phyloP scores from a whole-genome alignment of 2,113 vertebrate genomes.

The Chamaea fasciata region DNA sequence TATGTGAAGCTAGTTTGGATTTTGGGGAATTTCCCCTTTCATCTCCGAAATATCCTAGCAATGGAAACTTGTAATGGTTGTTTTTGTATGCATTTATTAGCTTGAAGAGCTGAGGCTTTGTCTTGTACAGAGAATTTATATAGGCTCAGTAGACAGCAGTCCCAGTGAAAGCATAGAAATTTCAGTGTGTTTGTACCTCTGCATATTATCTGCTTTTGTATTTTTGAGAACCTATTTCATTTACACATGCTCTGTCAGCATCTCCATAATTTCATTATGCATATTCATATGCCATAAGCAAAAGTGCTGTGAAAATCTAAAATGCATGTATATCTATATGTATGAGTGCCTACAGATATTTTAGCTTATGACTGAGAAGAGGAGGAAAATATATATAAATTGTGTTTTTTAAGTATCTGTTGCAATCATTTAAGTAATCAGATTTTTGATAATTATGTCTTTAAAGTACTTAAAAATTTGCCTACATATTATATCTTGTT shows the following conservation, averaged over 20 bases:
- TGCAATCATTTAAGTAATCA: not conserved
- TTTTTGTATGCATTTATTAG: not conserved
- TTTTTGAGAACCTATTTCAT: not conserved
- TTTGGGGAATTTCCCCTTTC: not conserved
- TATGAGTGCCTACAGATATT: not conserved
- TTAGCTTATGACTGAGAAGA: not conserved
- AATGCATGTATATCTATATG: not conserved
- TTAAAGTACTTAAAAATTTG: not conserved
- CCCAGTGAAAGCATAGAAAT: not conserved
- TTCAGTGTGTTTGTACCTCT: not conserved
- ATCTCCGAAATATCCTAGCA: not conserved
- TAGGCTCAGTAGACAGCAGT: not conserved
- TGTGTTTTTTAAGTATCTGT: not conserved
- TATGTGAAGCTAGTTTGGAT: not conserved
- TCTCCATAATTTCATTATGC: not conserved
- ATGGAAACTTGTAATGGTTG: not conserved
- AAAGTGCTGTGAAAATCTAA: not conserved
- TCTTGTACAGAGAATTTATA: not conserved
- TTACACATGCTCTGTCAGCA: not conserved
- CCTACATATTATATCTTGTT: not conserved
- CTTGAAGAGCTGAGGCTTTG: not conserved
- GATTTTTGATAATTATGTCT: not conserved
- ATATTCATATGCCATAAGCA: not conserved
- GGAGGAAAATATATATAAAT: not conserved
- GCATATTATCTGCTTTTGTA: rapidly evolving